Evolutionary conservation across 2,113 vertebrate species (phyloP).

Genomic region (Tachysurus vachellii): DNA sequence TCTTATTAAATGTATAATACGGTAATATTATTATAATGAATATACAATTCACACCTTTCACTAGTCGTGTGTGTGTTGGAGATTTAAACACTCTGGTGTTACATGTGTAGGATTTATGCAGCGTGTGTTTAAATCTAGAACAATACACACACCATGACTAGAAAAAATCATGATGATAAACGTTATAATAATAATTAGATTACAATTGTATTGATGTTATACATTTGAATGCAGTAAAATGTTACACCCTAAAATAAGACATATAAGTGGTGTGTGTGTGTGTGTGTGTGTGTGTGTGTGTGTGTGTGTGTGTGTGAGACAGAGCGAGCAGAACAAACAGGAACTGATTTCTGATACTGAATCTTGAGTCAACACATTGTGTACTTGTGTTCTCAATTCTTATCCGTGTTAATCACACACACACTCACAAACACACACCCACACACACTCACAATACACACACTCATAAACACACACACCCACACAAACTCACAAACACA

Average conservation of each 20-base stretch:
- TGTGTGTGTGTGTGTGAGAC: not conserved
- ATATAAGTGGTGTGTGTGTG: not conserved
- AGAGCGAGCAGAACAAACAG: conserved; percentile 17
- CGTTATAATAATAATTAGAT: too few relatives aligned
- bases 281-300: not conserved
- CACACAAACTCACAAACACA: too few relatives aligned
- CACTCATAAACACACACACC: not conserved
- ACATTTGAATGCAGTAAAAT: too few relatives aligned
- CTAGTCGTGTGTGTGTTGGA: not conserved
- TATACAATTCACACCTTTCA: not conserved
- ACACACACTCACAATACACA: not conserved
- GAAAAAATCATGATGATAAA: too few relatives aligned
- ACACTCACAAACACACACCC: not conserved
- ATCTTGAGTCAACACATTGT: not conserved
- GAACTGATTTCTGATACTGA: not conserved
- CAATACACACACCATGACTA: too few relatives aligned
- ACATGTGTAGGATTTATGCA: not conserved
- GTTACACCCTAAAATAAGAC: too few relatives aligned
- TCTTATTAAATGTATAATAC: not conserved
- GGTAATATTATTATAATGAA: not conserved
- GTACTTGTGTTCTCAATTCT: not conserved
- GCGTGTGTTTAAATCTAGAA: not conserved
- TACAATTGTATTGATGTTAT: too few relatives aligned
- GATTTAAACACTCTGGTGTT: not conserved
- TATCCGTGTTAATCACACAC: not conserved